phyloP scores from a whole-genome alignment of 2,797 vertebrate genomes.

The Pelobates cultripes region DNA sequence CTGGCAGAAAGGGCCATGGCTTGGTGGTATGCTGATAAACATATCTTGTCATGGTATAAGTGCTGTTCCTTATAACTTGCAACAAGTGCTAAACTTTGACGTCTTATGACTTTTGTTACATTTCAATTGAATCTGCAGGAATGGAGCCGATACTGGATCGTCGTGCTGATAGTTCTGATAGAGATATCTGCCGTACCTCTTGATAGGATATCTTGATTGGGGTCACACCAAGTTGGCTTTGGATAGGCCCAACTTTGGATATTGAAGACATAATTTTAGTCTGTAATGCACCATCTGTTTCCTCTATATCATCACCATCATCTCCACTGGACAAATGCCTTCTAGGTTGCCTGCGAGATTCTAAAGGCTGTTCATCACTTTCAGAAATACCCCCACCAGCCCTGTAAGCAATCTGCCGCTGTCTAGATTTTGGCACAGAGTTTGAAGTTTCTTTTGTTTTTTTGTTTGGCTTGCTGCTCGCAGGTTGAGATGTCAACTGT shows the following conservation, averaged over 20 bases:
- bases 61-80: background rate
- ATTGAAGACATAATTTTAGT: slow-evolving; percentile 40
- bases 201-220: slow-evolving; percentile 75
- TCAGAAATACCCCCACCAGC: slow-evolving; percentile 58
- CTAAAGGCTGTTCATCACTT: slow-evolving; percentile 34
- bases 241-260: slow-evolving; percentile 51
- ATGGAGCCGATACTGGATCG: slow-evolving; percentile 68
- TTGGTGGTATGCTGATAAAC: background rate
- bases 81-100: slow-evolving; percentile 60
- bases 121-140: slow-evolving; percentile 79
- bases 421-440: slow-evolving; percentile 30
- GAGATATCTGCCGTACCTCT: slow-evolving; percentile 77
- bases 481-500: slow-evolving; percentile 59
- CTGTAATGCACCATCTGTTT: slow-evolving; percentile 54
- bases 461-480: slow-evolving; percentile 55
- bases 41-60: background rate
- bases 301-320: slow-evolving; percentile 56
- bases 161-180: slow-evolving; percentile 68
- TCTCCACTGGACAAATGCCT: slow-evolving; percentile 52
- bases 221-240: slow-evolving; percentile 64
- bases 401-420: slow-evolving; percentile 49
- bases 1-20: background rate
- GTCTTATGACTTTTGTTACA: slow-evolving; percentile 65
- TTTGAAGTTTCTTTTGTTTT: slow-evolving; percentile 60
- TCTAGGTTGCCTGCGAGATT: slow-evolving; percentile 45